Evolutionary conservation across 2,888 invertebrate genomes (phyloP), one percentile per base, ranked within the genome.

Genomic region (Flexamia atlantica): DNA sequence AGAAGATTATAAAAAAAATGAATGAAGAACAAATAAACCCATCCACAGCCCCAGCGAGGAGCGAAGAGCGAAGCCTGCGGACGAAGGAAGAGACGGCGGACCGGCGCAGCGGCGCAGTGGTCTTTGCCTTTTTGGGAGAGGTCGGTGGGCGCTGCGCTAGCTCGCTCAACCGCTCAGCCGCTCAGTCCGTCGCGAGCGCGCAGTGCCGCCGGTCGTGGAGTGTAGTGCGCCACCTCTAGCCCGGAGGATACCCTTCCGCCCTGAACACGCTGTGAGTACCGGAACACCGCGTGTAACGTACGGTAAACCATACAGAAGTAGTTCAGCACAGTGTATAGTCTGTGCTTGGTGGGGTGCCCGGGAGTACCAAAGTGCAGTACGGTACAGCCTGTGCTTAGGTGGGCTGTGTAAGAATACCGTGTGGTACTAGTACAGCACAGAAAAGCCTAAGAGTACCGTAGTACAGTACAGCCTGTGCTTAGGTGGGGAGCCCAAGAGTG

Each of bases 81-180:
- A 10, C 3, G 46, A 46, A 17, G 46, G 46, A 46, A 53, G 53
- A n/a, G 30, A 17, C 64, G 28, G 28, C 64, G 64, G 25, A 1
- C 17, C 12, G 57, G 23, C 9, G 57, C n/a, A 12, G 57, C 3
- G 64, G 28, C 14, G 28, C 10, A 64, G 64, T 28, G 64, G 64
- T 64, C 64, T 64, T 57, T 64, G 64, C 64, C 64, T 64, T 64
- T 64, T 64, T 64, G 64, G 64, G 64, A 64, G 64, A 64, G 64
- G 64, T 64, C 28, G 64, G 64, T 64, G 64, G 64, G 57, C 23
- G 20, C 64, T 28, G 2, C 53, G 53, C 10, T 14, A 1, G 4
- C 17, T 7, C 23, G 10, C 64, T 64, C 64, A 30, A 14, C n/a
- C 28, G 64, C 64, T 25, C 64, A 28, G 28, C 5, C 53, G 53